These are phyloP conservation scores for Carapus acus DNA, from an alignment of 2,797 vertebrate genomes.

Conservation along the genomic window DNA sequence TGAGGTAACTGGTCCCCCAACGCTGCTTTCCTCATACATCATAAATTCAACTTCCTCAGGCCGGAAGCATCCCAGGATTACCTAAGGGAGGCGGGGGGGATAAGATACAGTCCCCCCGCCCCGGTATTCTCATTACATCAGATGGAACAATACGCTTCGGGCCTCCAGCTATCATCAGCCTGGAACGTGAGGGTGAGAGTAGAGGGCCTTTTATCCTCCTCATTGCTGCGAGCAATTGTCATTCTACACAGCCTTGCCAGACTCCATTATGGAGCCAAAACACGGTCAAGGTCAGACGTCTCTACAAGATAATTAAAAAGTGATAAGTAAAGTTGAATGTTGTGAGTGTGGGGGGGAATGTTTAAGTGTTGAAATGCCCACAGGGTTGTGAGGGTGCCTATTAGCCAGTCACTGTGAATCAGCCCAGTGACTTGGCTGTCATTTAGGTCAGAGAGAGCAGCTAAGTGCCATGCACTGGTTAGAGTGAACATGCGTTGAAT, in stretches of 20 bases:
- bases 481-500: slow-evolving; percentile 28
- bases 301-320: slow-evolving; percentile 37
- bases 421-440: slow-evolving; percentile 45
- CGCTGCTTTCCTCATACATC: slow-evolving; percentile 6
- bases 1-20: no score
- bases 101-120: slow-evolving; percentile 29
- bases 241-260: slow-evolving; percentile 33
- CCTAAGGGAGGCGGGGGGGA: slow-evolving; percentile 24
- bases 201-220: slow-evolving; percentile 55
- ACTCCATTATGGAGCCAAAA: slow-evolving; percentile 37
- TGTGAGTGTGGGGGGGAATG: slow-evolving; percentile 13
- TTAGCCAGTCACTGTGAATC: slow-evolving; percentile 35
- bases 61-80: slow-evolving; percentile 24
- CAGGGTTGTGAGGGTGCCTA: slow-evolving; percentile 20
- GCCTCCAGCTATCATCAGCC: slow-evolving; percentile 36
- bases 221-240: slow-evolving; percentile 41
- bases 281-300: slow-evolving; percentile 45
- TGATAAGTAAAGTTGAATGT: slow-evolving; percentile 22
- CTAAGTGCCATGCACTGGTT: slow-evolving; percentile 35
- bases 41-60: slow-evolving; percentile 35
- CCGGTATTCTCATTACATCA: slow-evolving; percentile 8
- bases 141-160: slow-evolving; percentile 44
- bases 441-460: slow-evolving; percentile 16
- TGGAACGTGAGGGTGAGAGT: slow-evolving; percentile 48
- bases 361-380: slow-evolving; percentile 18